Evolutionary conservation across 2,888 invertebrate genomes (phyloP), one percentile per base, ranked within the genome.

Genomic region (Acanthococcus lagerstroemiae): DNA sequence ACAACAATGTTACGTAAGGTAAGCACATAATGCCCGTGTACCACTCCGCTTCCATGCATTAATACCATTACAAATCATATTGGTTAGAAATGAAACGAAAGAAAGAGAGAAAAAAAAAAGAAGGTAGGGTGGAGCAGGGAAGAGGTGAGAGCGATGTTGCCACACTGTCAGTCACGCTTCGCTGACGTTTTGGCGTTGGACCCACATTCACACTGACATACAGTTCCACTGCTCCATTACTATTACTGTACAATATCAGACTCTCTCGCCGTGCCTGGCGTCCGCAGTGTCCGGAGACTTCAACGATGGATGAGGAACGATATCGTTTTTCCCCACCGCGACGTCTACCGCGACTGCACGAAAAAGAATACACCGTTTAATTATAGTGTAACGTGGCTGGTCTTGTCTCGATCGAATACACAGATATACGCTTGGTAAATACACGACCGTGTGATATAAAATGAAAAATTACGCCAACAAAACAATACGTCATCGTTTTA

Each of bases 1-100:
- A 60, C 60, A 63, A 63, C 63, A 63, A 63, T 26, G 63, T 63
- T 63, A 63, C 63, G 63, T 63, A 63, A 63, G 63, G 30, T 37
- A 63, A 63, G 63, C 63, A 63, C 44, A 63, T 54, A 63, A 63
- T 37, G 54, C 54, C 52, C 24, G 52, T 44, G 52, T 54, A 54
- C 52, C 63, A 54, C 63, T 52, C 54, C 63, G 63, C 63, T 63
- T 63, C 63, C 54, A 63, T 63, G 63, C 63, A 63, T 63, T 63
- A 54, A 63, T 54, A 63, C 63, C 63, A 63, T 63, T 63, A 63
- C 63, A 63, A 63, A 63, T 63, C 63, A 63, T 63, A 63, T 63
- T 63, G 63, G 63, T 63, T 63, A 63, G 63, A 52, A 61, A 52
- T 58, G 58, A 46, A 46, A 58, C 25, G 26, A 46, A 21, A 48